These are phyloP conservation scores for Agapornis canus DNA, from an alignment of 2,797 vertebrate species.

Conservation along the genomic window DNA sequence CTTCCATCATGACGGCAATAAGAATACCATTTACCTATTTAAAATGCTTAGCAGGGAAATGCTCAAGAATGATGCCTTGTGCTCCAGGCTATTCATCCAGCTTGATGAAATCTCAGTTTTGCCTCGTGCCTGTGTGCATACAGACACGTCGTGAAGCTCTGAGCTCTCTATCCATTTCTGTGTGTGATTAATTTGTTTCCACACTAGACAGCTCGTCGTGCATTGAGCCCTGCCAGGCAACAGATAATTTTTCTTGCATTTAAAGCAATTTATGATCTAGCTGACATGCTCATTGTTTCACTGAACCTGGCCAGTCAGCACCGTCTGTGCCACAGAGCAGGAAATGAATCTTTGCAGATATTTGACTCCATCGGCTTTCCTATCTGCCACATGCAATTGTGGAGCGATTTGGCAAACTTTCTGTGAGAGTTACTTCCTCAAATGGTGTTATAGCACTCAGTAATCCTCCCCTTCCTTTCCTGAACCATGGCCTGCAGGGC, in stretches of 20 bases:
- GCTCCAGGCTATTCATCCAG: slow-evolving; percentile 2
- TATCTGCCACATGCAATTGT: slow-evolving; percentile 35
- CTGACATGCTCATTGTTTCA: neutral
- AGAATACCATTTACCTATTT: slow-evolving; percentile 34
- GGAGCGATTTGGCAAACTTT: neutral
- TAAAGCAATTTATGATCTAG: slow-evolving; percentile 24
- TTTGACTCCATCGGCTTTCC: neutral
- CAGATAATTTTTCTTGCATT: slow-evolving; percentile 45
- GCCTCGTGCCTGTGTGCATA: fast-evolving
- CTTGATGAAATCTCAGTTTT: neutral
- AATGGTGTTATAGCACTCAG: neutral
- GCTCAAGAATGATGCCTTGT: neutral
- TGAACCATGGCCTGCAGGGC: neutral
- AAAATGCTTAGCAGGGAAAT: neutral
- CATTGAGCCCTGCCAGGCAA: neutral
- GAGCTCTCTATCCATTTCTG: neutral
- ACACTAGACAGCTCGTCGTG: neutral
- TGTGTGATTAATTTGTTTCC: neutral
- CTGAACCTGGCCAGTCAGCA: slow-evolving; percentile 35
- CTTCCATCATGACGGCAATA: neutral
- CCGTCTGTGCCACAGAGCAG: neutral
- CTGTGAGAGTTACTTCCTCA: neutral
- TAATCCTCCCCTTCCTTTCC: neutral
- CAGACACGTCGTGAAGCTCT: neutral
- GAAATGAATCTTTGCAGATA: slow-evolving; percentile 44